phyloP scores from a whole-genome alignment of 2,888 invertebrate species.

The Coelinius sp. region DNA sequence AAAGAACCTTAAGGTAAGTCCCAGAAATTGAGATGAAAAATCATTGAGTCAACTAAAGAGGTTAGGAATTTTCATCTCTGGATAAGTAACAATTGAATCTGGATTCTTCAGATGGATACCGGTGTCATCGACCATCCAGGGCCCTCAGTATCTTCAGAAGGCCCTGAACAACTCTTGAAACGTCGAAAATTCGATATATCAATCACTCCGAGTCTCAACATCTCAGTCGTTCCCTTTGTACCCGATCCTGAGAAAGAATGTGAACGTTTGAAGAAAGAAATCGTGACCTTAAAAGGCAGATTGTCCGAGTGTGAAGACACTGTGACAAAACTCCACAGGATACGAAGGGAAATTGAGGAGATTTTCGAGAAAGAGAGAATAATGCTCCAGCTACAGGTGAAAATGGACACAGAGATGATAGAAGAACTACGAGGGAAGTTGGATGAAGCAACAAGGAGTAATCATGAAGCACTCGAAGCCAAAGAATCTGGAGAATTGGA shows the following conservation, averaged over 20 bases:
- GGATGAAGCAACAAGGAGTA: neutral
- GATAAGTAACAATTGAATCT: too few species aligned
- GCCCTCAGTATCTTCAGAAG: too few species aligned
- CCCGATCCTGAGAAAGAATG: neutral
- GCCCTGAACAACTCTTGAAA: too few species aligned
- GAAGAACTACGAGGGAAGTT: neutral
- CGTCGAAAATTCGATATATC: too few species aligned
- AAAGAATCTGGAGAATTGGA: neutral
- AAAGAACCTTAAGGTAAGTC: too few species aligned
- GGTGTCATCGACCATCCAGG: too few species aligned
- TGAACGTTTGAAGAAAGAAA: neutral
- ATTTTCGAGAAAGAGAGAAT: neutral
- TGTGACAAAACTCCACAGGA: neutral
- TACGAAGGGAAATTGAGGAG: neutral
- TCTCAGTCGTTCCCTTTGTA: too few species aligned
- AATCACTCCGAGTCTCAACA: too few species aligned
- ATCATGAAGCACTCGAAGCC: neutral
- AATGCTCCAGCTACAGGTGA: neutral
- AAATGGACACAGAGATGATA: neutral
- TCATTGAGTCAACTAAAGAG: too few species aligned
- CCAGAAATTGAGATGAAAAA: too few species aligned
- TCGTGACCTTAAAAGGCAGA: neutral
- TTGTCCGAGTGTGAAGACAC: neutral
- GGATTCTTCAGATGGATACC: too few species aligned
- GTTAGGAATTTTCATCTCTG: too few species aligned